Base-by-base conservation (phyloP, 2,113 vertebrate genomes). In the Pelodiscus sinensis region DNA sequence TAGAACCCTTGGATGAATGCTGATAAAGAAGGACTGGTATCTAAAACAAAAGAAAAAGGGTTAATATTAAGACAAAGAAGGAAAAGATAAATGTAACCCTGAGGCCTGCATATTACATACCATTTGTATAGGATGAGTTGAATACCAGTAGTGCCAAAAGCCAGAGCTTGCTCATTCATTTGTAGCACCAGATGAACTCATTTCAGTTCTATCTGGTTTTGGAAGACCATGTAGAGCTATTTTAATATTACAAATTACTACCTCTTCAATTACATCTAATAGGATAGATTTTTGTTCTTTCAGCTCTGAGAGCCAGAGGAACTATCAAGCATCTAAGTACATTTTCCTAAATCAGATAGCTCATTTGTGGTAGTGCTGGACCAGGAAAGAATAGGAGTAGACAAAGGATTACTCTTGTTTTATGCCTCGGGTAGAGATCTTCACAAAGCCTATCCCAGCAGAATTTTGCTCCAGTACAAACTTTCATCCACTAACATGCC, bases 401-500 rank as follows among this genome's bases (percentile, higher is more conserved):
- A 58, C 93, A 88, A 94, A 65, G 55, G 94, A 50, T n/a, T 85
- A 62, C 58, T 80, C 91, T 94, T 93, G 96, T 94, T n/a, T 96
- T 96, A 94, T 95, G 90, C 87, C 93, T 95, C 93, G 92, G 89
- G 93, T 92, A 94, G 85, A 83, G 84, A 93, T 82, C 94, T 87
- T 94, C 96, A 93, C 1, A 16, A 85, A 91, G 85, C 91, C 57
- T 94, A 82, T 92, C 91, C 96, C 86, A 94, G 92, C 93, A 94
- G 94, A 96, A 93, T 56, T 97, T 92, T 86, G 88, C 87, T 88
- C 89, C 94, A 94, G 87, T 93, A 94, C 96, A 94, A 94, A 89
- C 96, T 94, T 94, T 96, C 91, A 81, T 92, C 68, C 77, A 85
- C 84, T 91, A 87, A 96, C 77, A 79, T 79, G 95, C 96, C 94